Evolutionary conservation across 2,888 invertebrate species (phyloP), one percentile per base, ranked within the genome.

Genomic region (Pyrgus malvae): DNA sequence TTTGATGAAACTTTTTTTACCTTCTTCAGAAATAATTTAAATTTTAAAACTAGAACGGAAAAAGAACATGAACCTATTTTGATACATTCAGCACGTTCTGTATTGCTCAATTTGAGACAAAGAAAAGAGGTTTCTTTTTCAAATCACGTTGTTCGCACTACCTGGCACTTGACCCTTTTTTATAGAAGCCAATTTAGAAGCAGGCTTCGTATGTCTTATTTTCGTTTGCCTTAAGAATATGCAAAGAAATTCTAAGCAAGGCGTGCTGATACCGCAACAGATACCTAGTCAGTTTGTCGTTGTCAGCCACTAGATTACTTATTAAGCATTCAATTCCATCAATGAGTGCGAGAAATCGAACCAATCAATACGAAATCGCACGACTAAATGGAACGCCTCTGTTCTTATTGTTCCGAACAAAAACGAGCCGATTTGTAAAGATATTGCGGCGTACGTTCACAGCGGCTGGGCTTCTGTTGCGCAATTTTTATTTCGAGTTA

Each of bases 331-430:
- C 54, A 40, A 54, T 54, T 54, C 37, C 44, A 50, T 42, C 33
- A 54, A 46, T 54, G 38, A 38, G 64, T 63, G 68, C 73, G 72
- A 72, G 70, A 74, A 78, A 75, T 72, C 70, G 69, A 67, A 63
- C 64, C 66, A 65, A 66, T 69, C 72, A 69, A 69, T 69, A 67
- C 63, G 61, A 68, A 76, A 74, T 73, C 74, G 68, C 65, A 70
- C 68, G 67, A 71, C 63, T 64, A 68, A 78, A 73, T 71, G 60
- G 62, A 62, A 40, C 48, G 38, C 66, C 60, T 66, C 64, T 60
- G 66, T 64, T 64, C 60, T 66, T 63, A 71, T 72, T 74, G 71
- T 75, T 66, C 59, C 35, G 60, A 57, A 59, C 60, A 74, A 75
- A 71, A 54, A 54, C 46, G 75, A 70, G 55, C 55, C 69, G 66